Conservation (phyloP, 2,888 invertebrate species). For the Operophtera brumata region DNA sequence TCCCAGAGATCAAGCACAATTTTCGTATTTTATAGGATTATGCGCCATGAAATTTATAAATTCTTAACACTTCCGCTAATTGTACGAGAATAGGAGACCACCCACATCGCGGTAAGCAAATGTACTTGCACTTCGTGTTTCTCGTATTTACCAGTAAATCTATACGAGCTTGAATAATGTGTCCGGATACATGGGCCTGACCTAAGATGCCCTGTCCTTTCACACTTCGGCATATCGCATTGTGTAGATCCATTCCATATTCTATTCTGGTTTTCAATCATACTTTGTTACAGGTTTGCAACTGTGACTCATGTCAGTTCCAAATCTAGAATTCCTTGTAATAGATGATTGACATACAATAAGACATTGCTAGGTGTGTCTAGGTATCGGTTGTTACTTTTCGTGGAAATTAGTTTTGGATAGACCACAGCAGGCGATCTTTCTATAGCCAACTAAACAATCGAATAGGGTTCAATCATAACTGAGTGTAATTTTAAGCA, state of each 20-base stretch:
- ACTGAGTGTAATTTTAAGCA: too few species aligned
- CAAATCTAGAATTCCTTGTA: neutral
- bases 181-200: constrained; percentile 30
- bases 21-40: too few species aligned
- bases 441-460: too few species aligned
- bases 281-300: neutral
- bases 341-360: neutral
- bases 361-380: neutral
- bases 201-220: constrained; percentile 35
- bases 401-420: neutral
- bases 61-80: constrained; percentile 24
- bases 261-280: constrained; percentile 7
- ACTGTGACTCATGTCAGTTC: neutral
- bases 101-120: constrained; percentile 50
- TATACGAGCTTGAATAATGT: constrained; percentile 37
- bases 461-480: too few species aligned
- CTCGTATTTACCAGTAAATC: constrained; percentile 44
- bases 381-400: neutral
- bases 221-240: constrained; percentile 20
- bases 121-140: constrained; percentile 37
- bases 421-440: neutral
- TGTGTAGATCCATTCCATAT: neutral
- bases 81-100: constrained; percentile 52
- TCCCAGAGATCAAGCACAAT: too few species aligned
- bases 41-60: neutral